Percentiles rank a stretch among this genome's conserved stretches.
Conservation (phyloP, 2,888 invertebrate species). For the Eupithecia abbreviata region DNA sequence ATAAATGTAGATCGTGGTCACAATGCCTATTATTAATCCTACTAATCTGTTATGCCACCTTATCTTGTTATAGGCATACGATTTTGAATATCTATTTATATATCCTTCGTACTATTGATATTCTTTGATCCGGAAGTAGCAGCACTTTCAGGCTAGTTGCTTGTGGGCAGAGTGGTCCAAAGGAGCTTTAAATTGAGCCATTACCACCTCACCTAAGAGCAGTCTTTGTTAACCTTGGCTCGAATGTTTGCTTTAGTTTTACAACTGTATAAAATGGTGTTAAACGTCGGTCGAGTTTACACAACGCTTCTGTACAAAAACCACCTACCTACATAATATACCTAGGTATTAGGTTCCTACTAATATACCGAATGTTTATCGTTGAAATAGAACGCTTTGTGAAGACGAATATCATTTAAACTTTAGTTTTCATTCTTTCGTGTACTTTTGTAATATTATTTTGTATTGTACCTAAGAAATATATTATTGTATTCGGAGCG, state of each 20-base stretch:
- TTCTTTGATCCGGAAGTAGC: background rate
- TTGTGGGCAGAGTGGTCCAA: background rate
- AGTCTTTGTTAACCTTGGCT: slow-evolving; percentile 57
- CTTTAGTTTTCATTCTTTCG: no score
- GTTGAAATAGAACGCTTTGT: no score
- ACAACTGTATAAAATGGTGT: slow-evolving; percentile 44
- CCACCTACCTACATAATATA: background rate
- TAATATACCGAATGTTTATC: no score
- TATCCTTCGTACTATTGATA: background rate
- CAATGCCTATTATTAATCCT: background rate
- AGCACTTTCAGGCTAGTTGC: slow-evolving; percentile 3
- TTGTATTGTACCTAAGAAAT: no score
- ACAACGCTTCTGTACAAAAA: slow-evolving; percentile 10
- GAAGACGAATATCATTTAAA: no score
- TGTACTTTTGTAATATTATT: no score
- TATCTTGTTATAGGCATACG: background rate
- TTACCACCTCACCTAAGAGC: slow-evolving; percentile 47
- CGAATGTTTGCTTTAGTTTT: slow-evolving; percentile 54
- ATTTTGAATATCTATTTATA: no score
- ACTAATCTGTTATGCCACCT: background rate
- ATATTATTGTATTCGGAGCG: no score
- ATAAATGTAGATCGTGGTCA: background rate
- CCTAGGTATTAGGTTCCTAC: no score
- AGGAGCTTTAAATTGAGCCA: background rate
- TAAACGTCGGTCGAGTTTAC: slow-evolving; percentile 37